Conservation (phyloP, 2,888 invertebrate genomes). For the Synergus laeviventris region DNA sequence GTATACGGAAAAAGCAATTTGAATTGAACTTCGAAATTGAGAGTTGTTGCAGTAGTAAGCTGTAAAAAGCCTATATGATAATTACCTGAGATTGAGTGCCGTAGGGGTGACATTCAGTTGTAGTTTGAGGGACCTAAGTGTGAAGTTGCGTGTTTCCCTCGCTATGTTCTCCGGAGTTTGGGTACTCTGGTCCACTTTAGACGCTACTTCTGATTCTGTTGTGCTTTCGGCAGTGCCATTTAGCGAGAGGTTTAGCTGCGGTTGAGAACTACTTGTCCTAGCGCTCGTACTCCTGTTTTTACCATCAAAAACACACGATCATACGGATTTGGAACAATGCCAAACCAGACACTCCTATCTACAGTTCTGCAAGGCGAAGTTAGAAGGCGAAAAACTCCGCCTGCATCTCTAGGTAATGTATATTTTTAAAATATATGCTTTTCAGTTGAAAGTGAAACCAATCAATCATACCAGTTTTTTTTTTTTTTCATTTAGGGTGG, state of each 20-base stretch:
- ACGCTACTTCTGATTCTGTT: conserved; percentile 44
- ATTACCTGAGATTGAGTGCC: conserved; percentile 80
- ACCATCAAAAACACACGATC: conserved; percentile 32
- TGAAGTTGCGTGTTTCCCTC: conserved; percentile 82
- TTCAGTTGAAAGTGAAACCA: too few species aligned
- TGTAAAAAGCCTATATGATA: conserved; percentile 13
- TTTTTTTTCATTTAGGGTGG: too few species aligned
- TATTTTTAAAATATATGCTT: too few species aligned
- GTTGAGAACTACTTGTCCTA: conserved; percentile 79
- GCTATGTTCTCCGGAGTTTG: conserved; percentile 85
- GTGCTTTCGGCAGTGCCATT: conserved; percentile 73
- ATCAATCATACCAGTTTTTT: too few species aligned
- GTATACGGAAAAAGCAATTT: background rate
- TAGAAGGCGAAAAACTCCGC: background rate
- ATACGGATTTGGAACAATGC: conserved; percentile 38
- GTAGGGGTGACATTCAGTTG: conserved; percentile 81
- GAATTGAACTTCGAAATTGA: background rate
- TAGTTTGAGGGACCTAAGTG: conserved; percentile 80
- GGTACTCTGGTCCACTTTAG: conserved; percentile 82
- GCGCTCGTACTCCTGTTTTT: conserved; percentile 74
- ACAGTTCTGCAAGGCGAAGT: conserved; percentile 7
- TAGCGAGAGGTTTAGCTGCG: conserved; percentile 81
- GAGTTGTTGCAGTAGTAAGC: conserved; percentile 17
- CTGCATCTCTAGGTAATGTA: too few species aligned
- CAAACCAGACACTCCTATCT: conserved; percentile 18